Conservation (phyloP, 1,140 invertebrate species). For the Patella vulgata region DNA sequence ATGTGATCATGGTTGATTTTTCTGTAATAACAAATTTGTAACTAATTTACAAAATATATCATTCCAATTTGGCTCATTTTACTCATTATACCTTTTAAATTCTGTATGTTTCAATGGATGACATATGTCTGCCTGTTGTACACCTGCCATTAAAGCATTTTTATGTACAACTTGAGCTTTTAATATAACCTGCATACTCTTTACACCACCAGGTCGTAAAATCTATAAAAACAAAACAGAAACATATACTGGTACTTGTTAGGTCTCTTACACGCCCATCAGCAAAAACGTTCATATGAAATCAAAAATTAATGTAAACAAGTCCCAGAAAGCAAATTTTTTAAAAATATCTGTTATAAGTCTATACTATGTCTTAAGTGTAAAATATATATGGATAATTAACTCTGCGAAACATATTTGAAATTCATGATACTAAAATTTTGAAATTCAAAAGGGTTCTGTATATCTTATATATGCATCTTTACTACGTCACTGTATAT, state of each 20-base stretch:
- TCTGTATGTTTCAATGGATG: conserved; percentile 47
- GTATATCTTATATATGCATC: no score
- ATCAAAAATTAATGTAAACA: neutral
- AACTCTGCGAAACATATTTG: no score
- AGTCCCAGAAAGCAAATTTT: neutral
- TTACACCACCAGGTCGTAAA: conserved; percentile 52
- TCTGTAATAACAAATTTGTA: no score
- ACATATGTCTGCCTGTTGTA: conserved; percentile 58
- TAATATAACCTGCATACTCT: conserved; percentile 59
- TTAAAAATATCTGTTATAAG: no score
- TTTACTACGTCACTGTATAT: no score
- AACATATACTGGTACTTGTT: neutral
- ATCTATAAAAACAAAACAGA: conserved; percentile 38
- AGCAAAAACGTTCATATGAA: neutral
- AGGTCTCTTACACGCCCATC: neutral
- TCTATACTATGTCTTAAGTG: no score
- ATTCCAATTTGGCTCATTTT: no score
- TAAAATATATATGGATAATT: no score
- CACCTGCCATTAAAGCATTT: conserved; percentile 57
- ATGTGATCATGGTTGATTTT: no score
- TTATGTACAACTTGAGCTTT: conserved; percentile 64
- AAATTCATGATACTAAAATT: no score
- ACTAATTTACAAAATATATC: no score
- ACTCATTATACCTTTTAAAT: conserved; percentile 52
- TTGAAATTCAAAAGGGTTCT: no score